Evolutionary conservation across 2,888 invertebrate genomes (phyloP), one percentile per base, ranked within the genome.

Genomic region (Dicranocentrus wangi): DNA sequence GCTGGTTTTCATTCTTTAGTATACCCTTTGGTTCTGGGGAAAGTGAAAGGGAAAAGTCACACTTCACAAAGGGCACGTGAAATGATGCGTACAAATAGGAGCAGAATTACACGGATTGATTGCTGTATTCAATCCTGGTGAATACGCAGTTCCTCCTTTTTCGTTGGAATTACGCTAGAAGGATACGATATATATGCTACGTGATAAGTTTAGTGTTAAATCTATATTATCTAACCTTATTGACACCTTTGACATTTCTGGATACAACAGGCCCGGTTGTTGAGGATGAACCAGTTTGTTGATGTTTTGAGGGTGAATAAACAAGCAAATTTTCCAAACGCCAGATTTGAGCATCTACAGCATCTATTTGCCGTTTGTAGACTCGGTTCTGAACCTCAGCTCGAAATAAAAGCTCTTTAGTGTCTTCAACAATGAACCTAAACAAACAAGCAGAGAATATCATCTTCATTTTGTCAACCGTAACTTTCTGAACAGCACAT

Each of bases 361-460:
- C 92, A 8, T 93, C 93, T 84, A 97, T 92, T 88, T 96, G 95
- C 85, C 93, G 91, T 87, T 93, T 93, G 88, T 95, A 96, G 3
- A 96, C 96, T 86, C 93, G 92, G 89, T 97, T 97, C 89, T 96
- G 96, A 70, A 97, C 94, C 89, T 97, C 95, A 61, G 96, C 94
- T 78, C 97, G 91, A 88, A 95, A 95, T 87, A 94, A 93, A 17
- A 94, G 89, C 87, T 97, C 97, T 65, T 82, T 83, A 17, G 85
- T 83, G 87, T 97, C 96, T 87, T 96, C 95, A 19, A 93, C 92
- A 19, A 94, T 93, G 87, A 95, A 94, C 87, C 94, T 89, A 21
- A 28, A 84, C 25, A 47, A n/a, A n/a, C 47, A 47, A 47, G 15
- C 47, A 47, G n/a, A 10, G 32, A 32, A 10, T 3, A 47, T 32